Percentiles rank a stretch among this genome's conserved stretches.
These are phyloP conservation scores for Xylota sylvarum DNA, from an alignment of 2,888 invertebrate species.

Conservation along the genomic window DNA sequence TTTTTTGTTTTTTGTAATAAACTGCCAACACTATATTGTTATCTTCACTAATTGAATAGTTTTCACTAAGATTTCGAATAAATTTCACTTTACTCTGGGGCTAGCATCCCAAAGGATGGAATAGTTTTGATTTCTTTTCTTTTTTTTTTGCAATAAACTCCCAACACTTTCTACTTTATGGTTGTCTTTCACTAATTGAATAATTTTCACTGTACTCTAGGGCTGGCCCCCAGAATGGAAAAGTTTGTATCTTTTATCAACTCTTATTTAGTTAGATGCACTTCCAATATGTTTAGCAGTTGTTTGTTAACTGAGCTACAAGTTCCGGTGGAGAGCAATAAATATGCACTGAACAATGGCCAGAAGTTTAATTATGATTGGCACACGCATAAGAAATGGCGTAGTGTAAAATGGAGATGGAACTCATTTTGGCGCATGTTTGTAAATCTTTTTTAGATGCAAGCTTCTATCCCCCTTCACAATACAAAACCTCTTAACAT, in stretches of 20 bases:
- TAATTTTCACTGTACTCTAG: no score
- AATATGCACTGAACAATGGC: background rate
- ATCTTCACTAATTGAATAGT: no score
- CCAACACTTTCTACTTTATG: no score
- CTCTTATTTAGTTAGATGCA: no score
- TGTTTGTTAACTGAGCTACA: background rate
- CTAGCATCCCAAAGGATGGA: no score
- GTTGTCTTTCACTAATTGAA: no score
- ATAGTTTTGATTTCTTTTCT: no score
- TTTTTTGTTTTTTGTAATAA: no score
- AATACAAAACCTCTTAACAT: background rate
- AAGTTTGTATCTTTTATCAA: no score
- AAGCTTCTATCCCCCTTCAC: background rate
- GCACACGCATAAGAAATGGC: background rate
- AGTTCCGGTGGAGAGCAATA: background rate
- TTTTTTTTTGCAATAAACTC: background rate
- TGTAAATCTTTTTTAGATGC: background rate
- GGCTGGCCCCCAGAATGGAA: no score
- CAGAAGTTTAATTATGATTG: background rate
- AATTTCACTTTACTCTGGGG: background rate
- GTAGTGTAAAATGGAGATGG: background rate
- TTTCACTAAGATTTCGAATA: no score
- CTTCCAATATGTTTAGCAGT: background rate
- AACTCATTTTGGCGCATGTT: conserved; percentile 1
- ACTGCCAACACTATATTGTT: no score